Percentiles rank a stretch among this genome's conserved stretches.
Conservation (phyloP, 2,113 vertebrate genomes). For the Trematomus loennbergii region DNA sequence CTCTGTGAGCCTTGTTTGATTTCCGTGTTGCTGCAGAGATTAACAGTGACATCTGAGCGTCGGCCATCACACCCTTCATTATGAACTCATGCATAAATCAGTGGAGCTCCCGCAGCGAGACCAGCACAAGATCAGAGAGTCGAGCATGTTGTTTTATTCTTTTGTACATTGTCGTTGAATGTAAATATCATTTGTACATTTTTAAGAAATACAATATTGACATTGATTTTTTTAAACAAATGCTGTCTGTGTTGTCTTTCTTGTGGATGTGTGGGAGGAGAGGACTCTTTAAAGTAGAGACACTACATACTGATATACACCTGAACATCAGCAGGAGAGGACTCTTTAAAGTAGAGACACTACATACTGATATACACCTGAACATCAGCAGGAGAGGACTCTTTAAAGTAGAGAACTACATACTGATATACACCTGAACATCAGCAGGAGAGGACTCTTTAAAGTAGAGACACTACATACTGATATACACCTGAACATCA, state of each 20-base stretch:
- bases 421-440: no score
- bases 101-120: conserved; percentile 3
- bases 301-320: no score
- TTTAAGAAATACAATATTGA: conserved; percentile 88
- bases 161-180: conserved; percentile 76
- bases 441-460: no score
- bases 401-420: no score
- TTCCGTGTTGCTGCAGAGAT: conserved; percentile 34
- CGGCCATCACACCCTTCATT: conserved; percentile 25
- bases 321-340: no score
- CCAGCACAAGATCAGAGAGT: neutral
- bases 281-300: no score
- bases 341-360: no score
- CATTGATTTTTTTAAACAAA: conserved; percentile 78
- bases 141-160: neutral
- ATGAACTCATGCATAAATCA: conserved; percentile 2
- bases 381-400: no score
- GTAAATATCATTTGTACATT: conserved; percentile 98
- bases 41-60: conserved; percentile 35
- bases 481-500: no score
- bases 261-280: neutral
- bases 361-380: no score
- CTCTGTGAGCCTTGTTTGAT: conserved; percentile 12
- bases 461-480: no score
- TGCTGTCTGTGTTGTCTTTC: conserved; percentile 54